phyloP scores from a whole-genome alignment of 1,140 invertebrate genomes.

The Delia radicum region DNA sequence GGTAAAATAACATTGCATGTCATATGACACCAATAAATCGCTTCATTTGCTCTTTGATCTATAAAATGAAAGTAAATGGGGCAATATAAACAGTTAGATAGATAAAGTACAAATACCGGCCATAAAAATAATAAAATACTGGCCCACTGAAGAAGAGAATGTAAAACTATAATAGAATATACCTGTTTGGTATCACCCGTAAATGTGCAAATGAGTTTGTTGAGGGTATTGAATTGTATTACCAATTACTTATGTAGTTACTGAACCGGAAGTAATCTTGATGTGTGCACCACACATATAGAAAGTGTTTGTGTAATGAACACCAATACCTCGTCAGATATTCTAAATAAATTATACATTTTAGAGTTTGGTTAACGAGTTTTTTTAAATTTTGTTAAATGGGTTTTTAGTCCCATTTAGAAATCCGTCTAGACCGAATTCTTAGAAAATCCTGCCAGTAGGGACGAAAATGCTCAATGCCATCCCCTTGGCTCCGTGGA shows the following conservation, averaged over 20 bases:
- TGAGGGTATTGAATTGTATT: not conserved
- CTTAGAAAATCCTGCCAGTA: too few relatives aligned
- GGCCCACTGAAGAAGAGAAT: not conserved
- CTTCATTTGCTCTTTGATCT: constrained; percentile 14
- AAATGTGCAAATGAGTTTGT: not conserved
- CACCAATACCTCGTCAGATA: too few relatives aligned
- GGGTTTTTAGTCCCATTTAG: too few relatives aligned
- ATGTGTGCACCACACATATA: not conserved
- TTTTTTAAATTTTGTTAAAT: too few relatives aligned
- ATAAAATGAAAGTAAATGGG: constrained; percentile 8
- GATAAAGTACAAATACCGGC: not conserved
- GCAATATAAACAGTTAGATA: not conserved
- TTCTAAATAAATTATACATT: too few relatives aligned
- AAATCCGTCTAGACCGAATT: too few relatives aligned
- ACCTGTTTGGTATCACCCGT: not conserved
- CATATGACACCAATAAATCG: constrained; percentile 24
- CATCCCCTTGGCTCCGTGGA: too few relatives aligned
- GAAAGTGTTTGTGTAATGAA: too few relatives aligned
- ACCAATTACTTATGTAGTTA: not conserved
- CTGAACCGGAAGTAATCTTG: constrained; percentile 22
- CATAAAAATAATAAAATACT: not conserved
- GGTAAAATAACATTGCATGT: constrained; percentile 21
- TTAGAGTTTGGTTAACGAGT: too few relatives aligned
- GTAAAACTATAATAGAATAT: not conserved
- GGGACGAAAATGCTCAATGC: too few relatives aligned